These are phyloP conservation scores for Channa argus DNA, from an alignment of 2,113 vertebrate species.

Conservation along the genomic window DNA sequence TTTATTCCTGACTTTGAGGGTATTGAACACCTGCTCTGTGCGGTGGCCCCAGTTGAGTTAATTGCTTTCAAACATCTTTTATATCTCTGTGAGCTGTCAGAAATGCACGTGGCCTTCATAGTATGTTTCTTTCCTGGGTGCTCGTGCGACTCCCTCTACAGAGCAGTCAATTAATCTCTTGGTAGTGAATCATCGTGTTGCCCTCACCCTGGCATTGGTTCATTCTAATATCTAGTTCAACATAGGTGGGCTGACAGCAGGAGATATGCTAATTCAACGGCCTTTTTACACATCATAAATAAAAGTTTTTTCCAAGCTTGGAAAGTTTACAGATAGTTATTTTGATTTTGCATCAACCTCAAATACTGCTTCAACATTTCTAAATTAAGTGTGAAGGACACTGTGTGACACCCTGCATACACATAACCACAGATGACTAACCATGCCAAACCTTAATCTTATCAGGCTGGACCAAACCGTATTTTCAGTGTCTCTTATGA, in stretches of 20 bases:
- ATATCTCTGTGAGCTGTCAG: conserved; percentile 44
- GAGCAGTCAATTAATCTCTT: conserved; percentile 58
- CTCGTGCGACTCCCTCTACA: conserved; percentile 24
- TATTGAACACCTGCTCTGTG: conserved; percentile 39
- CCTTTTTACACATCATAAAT: conserved; percentile 58
- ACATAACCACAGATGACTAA: conserved; percentile 29
- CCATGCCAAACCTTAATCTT: conserved; percentile 22
- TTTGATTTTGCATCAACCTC: conserved; percentile 23
- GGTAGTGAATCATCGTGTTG: conserved; percentile 64
- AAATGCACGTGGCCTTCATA: conserved; percentile 46
- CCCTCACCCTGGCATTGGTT: conserved; percentile 49
- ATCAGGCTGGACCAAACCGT: conserved; percentile 43
- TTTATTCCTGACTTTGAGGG: conserved; percentile 24
- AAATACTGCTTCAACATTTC: conserved; percentile 23
- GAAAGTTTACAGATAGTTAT: conserved; percentile 12
- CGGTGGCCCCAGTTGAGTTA: conserved; percentile 33
- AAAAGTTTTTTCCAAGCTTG: conserved; percentile 32
- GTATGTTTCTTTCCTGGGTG: conserved; percentile 35
- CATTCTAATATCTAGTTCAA: conserved; percentile 64
- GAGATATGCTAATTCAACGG: conserved; percentile 67
- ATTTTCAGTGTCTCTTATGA: conserved; percentile 63
- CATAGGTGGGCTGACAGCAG: conserved; percentile 60
- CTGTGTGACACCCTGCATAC: conserved; percentile 1
- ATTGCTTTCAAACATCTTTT: conserved; percentile 52
- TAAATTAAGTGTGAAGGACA: conserved; percentile 15